A percentile compares a stretch with the other conserved stretches of the same genome.
Evolutionary conservation across 2,113 vertebrate species (phyloP).

Genomic region (Myanophis thanlyinensis): DNA sequence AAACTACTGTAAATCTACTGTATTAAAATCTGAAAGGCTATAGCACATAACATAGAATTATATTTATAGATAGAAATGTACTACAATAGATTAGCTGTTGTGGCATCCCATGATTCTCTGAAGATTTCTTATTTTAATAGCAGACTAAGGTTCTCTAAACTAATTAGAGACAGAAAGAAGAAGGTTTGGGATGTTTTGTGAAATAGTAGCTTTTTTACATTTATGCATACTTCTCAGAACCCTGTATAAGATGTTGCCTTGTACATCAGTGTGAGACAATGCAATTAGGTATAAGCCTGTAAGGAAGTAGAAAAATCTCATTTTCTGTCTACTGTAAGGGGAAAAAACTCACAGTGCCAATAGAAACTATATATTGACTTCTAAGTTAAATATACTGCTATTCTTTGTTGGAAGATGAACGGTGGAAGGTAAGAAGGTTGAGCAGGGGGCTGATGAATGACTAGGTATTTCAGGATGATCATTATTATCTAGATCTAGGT

Average conservation of each 20-base stretch:
- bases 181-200: not conserved
- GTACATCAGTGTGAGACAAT: not conserved
- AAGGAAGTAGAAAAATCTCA: conserved; percentile 5
- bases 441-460: not conserved
- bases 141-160: not conserved
- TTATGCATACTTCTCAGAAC: not conserved
- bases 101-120: not conserved
- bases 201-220: not conserved
- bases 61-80: not conserved
- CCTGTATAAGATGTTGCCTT: not conserved
- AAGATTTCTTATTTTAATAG: not conserved
- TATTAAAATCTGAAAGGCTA: not conserved
- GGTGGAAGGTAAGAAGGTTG: fast-evolving
- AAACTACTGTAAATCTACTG: too few species aligned
- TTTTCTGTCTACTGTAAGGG: conserved; percentile 7
- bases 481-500: not conserved
- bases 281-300: not conserved
- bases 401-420: not conserved
- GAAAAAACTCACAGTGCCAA: conserved; percentile 22
- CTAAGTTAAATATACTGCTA: not conserved
- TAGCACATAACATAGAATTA: not conserved
- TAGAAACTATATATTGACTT: not conserved
- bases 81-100: not conserved
- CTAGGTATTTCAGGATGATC: not conserved
- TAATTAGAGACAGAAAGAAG: not conserved